A percentile compares a stretch with the other conserved stretches of the same genome.
These are phyloP conservation scores for western clawed frog (Xenopus tropicalis) DNA, from an alignment of 2,113 vertebrate genomes.

Conservation along the genomic window UCB_Xtro_10.0 CM004446.2:150292501-150293000, in stretches of 20 bases:
- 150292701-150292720: background rate
- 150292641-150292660: background rate
- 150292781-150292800: no score
- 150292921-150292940: no score
- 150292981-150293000: no score
- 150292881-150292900: no score
- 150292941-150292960: no score
- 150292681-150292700: background rate
- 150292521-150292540: conserved; percentile 6
- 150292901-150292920: no score
- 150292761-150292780: no score
- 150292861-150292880: no score
- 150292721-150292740: background rate
- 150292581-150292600: conserved; percentile 3
- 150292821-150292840: no score
- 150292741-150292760: background rate
- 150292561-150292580: conserved; percentile 2
- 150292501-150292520: conserved; percentile 21
- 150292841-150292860: no score
- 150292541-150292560: conserved; percentile 21
- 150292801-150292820: no score
- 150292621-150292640: background rate
- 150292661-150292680: background rate
- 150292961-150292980: no score
- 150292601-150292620: background rate